These are phyloP conservation scores for Acanthacorydalis orientalis DNA, from an alignment of 2,888 invertebrate genomes.

Conservation along the genomic window DNA sequence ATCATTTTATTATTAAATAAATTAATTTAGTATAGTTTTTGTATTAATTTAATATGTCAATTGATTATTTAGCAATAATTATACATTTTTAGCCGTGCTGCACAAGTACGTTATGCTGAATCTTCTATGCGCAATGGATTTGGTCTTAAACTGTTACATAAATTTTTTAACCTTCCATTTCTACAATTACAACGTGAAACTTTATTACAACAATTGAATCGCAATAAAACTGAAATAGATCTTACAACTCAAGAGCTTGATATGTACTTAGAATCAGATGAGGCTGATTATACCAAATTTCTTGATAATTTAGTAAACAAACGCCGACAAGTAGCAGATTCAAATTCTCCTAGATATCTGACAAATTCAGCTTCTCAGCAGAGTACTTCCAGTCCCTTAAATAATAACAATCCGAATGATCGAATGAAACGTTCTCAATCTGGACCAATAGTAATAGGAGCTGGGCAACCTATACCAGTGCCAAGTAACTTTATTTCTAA, in stretches of 20 bases:
- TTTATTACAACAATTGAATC: slow-evolving; percentile 63
- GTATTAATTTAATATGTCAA: no score
- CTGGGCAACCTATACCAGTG: slow-evolving; percentile 26
- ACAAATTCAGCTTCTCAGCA: slow-evolving; percentile 14
- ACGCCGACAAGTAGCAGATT: slow-evolving; percentile 54
- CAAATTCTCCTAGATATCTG: slow-evolving; percentile 33
- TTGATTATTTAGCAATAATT: background rate
- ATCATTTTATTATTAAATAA: no score
- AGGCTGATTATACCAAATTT: slow-evolving; percentile 57
- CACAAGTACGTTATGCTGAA: slow-evolving; percentile 71
- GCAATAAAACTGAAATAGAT: slow-evolving; percentile 66
- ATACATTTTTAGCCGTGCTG: slow-evolving; percentile 26
- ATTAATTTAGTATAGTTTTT: no score
- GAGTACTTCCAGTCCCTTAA: background rate
- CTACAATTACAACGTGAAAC: slow-evolving; percentile 76
- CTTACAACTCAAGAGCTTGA: slow-evolving; percentile 60
- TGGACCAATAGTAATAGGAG: slow-evolving; percentile 26
- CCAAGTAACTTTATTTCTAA: slow-evolving; percentile 13
- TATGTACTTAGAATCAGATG: slow-evolving; percentile 58
- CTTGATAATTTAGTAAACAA: slow-evolving; percentile 58
- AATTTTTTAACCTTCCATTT: slow-evolving; percentile 90
- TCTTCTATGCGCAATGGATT: slow-evolving; percentile 93
- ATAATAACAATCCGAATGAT: slow-evolving; percentile 16
- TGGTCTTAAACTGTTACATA: slow-evolving; percentile 79
- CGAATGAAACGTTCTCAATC: slow-evolving; percentile 25